Conservation (phyloP, 2,888 invertebrate species). For the Rhaphigaster nebulosa region DNA sequence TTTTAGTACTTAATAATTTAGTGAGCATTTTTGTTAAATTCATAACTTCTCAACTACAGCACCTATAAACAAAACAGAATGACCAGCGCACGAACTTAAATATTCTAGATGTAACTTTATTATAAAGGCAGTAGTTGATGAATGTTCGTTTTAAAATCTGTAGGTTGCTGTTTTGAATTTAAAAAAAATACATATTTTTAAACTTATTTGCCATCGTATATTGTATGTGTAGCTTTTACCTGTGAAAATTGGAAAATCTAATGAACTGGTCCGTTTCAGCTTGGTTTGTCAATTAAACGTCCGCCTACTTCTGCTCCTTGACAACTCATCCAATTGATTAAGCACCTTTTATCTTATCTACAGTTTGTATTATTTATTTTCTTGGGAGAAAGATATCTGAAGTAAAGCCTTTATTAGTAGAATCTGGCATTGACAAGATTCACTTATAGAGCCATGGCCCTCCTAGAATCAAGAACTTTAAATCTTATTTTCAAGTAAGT, state of each 20-base stretch:
- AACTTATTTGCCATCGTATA: neutral
- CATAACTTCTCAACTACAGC: constrained; percentile 16
- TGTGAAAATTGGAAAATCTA: neutral
- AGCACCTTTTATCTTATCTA: constrained; percentile 45
- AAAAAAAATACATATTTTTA: neutral
- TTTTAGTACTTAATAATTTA: neutral
- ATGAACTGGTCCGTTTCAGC: neutral
- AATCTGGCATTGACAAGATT: neutral
- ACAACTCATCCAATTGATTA: constrained; percentile 43
- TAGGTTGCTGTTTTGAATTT: neutral
- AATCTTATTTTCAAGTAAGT: constrained; percentile 54
- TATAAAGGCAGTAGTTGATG: neutral
- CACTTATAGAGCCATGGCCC: constrained; percentile 6
- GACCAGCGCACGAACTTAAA: neutral
- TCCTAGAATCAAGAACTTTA: constrained; percentile 51
- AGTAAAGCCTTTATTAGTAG: neutral
- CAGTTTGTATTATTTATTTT: neutral
- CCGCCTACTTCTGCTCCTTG: constrained; percentile 10
- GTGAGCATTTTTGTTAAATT: neutral
- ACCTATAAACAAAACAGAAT: constrained; percentile 30
- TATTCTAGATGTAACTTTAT: neutral
- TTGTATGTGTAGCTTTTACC: neutral
- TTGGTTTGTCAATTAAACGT: neutral
- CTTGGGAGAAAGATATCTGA: constrained; percentile 1
- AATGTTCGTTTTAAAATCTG: neutral